Evolutionary conservation across 2,113 vertebrate genomes (phyloP), one percentile per base, ranked within the genome.

Genomic region (Dermatemys mawii): DNA sequence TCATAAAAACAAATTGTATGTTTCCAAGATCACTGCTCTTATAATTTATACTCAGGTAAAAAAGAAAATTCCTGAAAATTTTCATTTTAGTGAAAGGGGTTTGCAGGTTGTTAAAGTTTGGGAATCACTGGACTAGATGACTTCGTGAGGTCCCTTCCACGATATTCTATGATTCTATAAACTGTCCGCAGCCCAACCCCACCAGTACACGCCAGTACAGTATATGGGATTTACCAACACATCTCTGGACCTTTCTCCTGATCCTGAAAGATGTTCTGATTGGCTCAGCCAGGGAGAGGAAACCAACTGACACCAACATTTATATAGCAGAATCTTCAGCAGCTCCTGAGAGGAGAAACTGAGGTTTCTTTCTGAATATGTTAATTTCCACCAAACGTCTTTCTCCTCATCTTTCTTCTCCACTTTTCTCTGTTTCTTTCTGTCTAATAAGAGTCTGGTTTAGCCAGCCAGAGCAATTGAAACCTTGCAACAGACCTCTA

Each of bases 391-490:
- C 17, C 7, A 83, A 4, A 0, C 0, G 0, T 9, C 46, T 19
- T 84, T 90, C 85, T 67, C 4, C 60, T 5, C 83, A 57, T 38
- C 41, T 16, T 50, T 55, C 19, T 48, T 83, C 78, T 81, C 81
- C 11, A 63, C 1, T 50, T 91, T 13, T 3, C 51, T 60, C 26
- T 88, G 14, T 35, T 19, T n/a, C 32, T 38, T 17, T 38, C 14
- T 53, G 70, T n/a, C 29, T 89, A 55, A n/a, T 10, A 48, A n/a
- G 32, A 1, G 0, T 5, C 32, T 0, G 1, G 27, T 21, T 60
- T 70, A 21, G 35, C 7, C 60, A 87, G 29, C 3, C 63, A 75
- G 24, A 32, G 5, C 19, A 22, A 35, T 22, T 51, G 3, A 51
- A 35, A 51, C 5, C 32, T 22, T 51, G 48, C 78, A 24, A 50